These are phyloP conservation scores for Accipiter cooperii DNA, from an alignment of 2,113 vertebrate genomes.

Conservation along the genomic window DNA sequence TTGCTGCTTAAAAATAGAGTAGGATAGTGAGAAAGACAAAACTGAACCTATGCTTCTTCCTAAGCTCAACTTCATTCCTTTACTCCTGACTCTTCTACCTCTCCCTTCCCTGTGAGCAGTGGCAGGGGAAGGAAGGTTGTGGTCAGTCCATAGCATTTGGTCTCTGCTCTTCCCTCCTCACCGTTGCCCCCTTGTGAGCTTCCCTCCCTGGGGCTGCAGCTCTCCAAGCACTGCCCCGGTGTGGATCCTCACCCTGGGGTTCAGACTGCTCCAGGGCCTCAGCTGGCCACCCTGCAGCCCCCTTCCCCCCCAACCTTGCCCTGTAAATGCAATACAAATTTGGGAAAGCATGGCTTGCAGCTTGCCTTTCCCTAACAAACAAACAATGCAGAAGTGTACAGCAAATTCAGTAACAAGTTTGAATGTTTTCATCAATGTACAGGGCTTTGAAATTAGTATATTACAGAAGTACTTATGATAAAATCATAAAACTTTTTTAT, in stretches of 20 bases:
- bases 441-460: background rate
- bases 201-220: background rate
- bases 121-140: background rate
- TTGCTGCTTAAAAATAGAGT: background rate
- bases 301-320: background rate
- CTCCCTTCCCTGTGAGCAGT: background rate
- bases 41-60: background rate
- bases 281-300: too few species aligned
- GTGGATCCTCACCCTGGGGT: background rate
- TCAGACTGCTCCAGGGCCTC: background rate
- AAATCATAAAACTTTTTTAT: background rate
- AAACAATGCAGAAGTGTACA: background rate
- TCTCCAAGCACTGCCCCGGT: background rate
- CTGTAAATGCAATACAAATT: rapidly evolving
- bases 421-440: background rate
- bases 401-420: background rate
- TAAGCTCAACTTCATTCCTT: too few species aligned
- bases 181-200: rapidly evolving
- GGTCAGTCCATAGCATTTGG: rapidly evolving
- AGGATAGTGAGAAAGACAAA: background rate
- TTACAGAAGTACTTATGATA: background rate
- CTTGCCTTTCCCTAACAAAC: background rate
- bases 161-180: background rate
- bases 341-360: background rate
- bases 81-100: background rate